Evolutionary conservation across 2,888 invertebrate genomes (phyloP), one percentile per base, ranked within the genome.

Genomic region (Operophtera brumata): DNA sequence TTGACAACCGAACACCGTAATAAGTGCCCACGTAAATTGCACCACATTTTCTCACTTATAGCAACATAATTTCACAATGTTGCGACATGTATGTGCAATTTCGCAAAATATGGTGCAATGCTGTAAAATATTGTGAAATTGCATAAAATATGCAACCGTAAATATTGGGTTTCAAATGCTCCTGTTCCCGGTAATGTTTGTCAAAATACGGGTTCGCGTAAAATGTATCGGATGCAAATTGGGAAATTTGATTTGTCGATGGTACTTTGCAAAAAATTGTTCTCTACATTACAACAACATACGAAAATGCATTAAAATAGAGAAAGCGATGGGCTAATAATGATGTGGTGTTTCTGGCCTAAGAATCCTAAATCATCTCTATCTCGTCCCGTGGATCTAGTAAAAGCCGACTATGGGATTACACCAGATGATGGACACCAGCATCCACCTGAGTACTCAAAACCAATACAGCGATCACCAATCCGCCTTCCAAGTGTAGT

Each of bases 141-240:
- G 61, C 50, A 54, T 67, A 25, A 32, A 52, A 52, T 14, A 67
- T 65, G 66, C 62, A 62, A 69, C 7, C 43, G 26, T 56, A 47
- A 56, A 50, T 50, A 49, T 63, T 51, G 41, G 54, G 50, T 59
- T 71, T 69, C 62, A 65, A 67, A 70, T 70, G 65, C 62, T 55
- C 52, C 47, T 50, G 52, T 51, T 60, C 47, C 47, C 36, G 9
- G 51, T 48, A 47, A 65, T 66, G 52, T 59, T 54, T 50, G 46
- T 62, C 41, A 61, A 67, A 69, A 67, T 71, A 71, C 70, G 59
- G 45, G 43, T 62, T 64, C 62, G 55, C 63, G 67, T 67, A 64
- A 62, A 65, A 64, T 63, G 65, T 60, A 65, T 67, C 40, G 48
- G 48, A 40, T 13, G 39, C 54, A 62, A 51, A 60, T 57, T 59